A percentile compares a stretch with the other conserved stretches of the same genome.
Conservation (phyloP, 2,888 invertebrate species). For the Onthophagus sagittarius region DNA sequence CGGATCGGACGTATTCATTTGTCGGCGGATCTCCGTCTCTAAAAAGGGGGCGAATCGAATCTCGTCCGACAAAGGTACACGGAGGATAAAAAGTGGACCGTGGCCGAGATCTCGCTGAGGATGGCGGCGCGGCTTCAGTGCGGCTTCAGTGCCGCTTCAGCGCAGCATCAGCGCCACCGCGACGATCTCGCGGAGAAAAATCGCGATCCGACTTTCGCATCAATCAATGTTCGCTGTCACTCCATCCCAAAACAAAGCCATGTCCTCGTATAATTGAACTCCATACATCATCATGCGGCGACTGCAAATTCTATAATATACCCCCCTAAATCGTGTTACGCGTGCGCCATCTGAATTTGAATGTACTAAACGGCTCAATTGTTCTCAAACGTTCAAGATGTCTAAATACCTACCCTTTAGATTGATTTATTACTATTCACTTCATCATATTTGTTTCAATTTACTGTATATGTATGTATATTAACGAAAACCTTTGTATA, state of each 20-base stretch:
- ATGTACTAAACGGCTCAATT: conserved; percentile 26
- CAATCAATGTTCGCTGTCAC: conserved; percentile 48
- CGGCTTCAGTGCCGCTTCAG: too few relatives aligned
- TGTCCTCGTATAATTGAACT: conserved; percentile 49
- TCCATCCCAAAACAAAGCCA: conserved; percentile 47
- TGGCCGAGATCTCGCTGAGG: not conserved
- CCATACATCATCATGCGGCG: conserved; percentile 44
- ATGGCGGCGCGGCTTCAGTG: not conserved
- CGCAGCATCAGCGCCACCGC: conserved; percentile 1
- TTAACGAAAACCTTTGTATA: too few relatives aligned
- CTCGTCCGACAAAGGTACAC: not conserved
- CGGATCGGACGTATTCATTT: not conserved
- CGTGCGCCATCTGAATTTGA: conserved; percentile 33
- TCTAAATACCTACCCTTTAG: not conserved
- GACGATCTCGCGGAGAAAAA: conserved; percentile 1
- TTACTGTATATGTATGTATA: too few relatives aligned
- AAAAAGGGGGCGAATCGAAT: not conserved
- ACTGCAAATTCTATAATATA: conserved; percentile 37
- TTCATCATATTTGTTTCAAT: too few relatives aligned
- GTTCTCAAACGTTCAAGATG: not conserved
- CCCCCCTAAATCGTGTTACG: conserved; percentile 23
- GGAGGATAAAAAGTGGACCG: not conserved
- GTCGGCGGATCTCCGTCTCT: not conserved
- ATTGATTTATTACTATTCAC: not conserved
- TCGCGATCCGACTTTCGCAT: conserved; percentile 39